phyloP scores from a whole-genome alignment of 2,888 invertebrate species.

The Prosapia bicincta region DNA sequence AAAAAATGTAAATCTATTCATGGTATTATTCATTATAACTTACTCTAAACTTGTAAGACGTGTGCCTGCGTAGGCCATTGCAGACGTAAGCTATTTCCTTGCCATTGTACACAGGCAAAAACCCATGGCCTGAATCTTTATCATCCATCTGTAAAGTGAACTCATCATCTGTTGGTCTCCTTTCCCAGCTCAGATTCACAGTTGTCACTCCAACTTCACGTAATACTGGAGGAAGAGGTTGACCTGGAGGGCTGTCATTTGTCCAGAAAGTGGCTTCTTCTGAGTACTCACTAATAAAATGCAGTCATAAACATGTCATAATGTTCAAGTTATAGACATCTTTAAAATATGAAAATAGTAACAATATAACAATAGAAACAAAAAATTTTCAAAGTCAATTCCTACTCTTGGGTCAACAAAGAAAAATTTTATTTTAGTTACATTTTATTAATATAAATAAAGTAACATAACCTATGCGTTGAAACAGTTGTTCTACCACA shows the following conservation, averaged over 20 bases:
- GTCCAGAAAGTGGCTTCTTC: slow-evolving; percentile 67
- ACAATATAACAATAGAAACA: no score
- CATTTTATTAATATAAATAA: no score
- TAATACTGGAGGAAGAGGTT: slow-evolving; percentile 72
- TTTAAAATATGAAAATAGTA: no score
- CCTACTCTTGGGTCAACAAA: no score
- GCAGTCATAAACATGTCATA: no score
- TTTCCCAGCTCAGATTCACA: slow-evolving; percentile 70
- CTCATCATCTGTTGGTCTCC: slow-evolving; percentile 71
- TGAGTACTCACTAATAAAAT: slow-evolving; percentile 67
- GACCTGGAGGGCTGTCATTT: slow-evolving; percentile 73
- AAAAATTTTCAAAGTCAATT: no score
- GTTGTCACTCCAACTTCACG: slow-evolving; percentile 59
- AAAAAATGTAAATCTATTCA: no score
- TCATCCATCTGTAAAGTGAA: slow-evolving; percentile 81
- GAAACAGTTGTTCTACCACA: no score
- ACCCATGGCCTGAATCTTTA: slow-evolving; percentile 67
- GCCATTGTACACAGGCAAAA: slow-evolving; percentile 75
- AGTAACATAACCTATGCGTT: no score
- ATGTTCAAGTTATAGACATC: no score
- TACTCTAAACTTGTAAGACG: slow-evolving; percentile 72
- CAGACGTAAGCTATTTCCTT: slow-evolving; percentile 66
- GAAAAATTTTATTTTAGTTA: no score
- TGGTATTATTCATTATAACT: no score
- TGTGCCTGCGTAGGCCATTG: slow-evolving; percentile 65